Percentiles rank a stretch among this genome's conserved stretches.
phyloP scores from a whole-genome alignment of 1,140 invertebrate species.

The Ericerus pela region DNA sequence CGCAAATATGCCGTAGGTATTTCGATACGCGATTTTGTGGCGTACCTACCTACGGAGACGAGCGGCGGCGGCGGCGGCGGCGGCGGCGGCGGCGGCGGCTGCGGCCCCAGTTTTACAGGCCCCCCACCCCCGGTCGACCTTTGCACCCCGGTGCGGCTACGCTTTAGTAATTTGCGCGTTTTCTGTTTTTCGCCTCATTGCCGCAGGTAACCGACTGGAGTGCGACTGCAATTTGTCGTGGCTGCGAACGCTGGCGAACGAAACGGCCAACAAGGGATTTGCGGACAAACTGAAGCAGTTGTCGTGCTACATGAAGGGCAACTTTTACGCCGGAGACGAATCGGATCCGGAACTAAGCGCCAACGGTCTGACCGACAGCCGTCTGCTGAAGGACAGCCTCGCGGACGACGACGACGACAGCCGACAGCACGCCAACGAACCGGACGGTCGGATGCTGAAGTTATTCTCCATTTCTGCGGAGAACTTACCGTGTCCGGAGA shows the following conservation, averaged over 20 bases:
- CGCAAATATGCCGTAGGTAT: too few relatives aligned
- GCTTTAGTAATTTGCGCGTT: too few relatives aligned
- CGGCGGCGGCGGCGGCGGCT: too few relatives aligned
- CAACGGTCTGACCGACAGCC: neutral
- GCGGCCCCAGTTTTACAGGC: too few relatives aligned
- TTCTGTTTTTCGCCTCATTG: too few relatives aligned
- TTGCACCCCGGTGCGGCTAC: too few relatives aligned
- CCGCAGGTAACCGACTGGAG: neutral
- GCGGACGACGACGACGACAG: neutral
- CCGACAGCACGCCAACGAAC: neutral
- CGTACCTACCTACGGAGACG: too few relatives aligned
- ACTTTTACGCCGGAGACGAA: neutral
- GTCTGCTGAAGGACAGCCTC: neutral
- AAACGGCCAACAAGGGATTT: neutral
- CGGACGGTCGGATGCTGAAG: neutral
- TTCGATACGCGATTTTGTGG: too few relatives aligned
- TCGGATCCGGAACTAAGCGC: neutral
- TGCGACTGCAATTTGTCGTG: slow-evolving; percentile 3
- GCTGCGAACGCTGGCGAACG: neutral
- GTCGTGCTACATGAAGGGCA: slow-evolving; percentile 1
- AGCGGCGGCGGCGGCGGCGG: too few relatives aligned
- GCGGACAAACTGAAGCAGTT: neutral
- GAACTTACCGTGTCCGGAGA: neutral
- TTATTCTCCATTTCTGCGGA: neutral
- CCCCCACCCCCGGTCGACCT: too few relatives aligned